Evolutionary conservation across 2,797 vertebrate genomes (phyloP), one percentile per base, ranked within the genome.

Genomic region (Pitangus sulphuratus): DNA sequence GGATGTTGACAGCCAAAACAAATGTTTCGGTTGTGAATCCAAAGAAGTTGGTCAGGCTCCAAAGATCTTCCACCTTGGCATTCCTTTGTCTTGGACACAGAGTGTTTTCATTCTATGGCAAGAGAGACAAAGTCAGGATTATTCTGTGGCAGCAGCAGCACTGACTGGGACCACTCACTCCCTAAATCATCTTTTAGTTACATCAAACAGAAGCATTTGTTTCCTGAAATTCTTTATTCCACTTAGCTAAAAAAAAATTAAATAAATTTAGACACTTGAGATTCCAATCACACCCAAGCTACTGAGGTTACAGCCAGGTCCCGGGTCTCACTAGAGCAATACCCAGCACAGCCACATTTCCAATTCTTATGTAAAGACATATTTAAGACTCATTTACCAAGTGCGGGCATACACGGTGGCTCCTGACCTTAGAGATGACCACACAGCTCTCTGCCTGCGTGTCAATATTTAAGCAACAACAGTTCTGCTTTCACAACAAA

Each of bases 11-110:
- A 65, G 99, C 98, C 97, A 99, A 97, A 91, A 99, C 99, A 90
- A 99, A 99, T 3, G 99, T 99, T 98, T 99, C 99, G 7, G 99
- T 99, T 95, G 98, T 98, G 97, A 99, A 99, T 74, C 99, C 99
- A 13, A 99, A 99, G 96, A 99, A 99, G 96, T 98, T 99, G 91
- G 99, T 99, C 96, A 99, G 97, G 71, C 99, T 99, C 98, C 99
- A 99, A 57, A 99, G 98, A 93, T 99, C 99, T 97, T 99, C 99
- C 83, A 99, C 99, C 98, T 99, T 98, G 92, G 98, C 98, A 71
- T 99, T 98, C 95, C 99, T 98, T 95, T 98, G 98, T 97, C 98
- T 98, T 11, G 99, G 98, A 65, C 99, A 99, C 94, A 99, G 98
- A 69, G 98, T 97, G 25, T 98, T 98, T 85, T 98, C 98, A 70